Percentiles rank a stretch among this genome's conserved stretches.
These are phyloP conservation scores for Auanema sp. DNA, from an alignment of 2,888 invertebrate genomes.

Conservation along the genomic window DNA sequence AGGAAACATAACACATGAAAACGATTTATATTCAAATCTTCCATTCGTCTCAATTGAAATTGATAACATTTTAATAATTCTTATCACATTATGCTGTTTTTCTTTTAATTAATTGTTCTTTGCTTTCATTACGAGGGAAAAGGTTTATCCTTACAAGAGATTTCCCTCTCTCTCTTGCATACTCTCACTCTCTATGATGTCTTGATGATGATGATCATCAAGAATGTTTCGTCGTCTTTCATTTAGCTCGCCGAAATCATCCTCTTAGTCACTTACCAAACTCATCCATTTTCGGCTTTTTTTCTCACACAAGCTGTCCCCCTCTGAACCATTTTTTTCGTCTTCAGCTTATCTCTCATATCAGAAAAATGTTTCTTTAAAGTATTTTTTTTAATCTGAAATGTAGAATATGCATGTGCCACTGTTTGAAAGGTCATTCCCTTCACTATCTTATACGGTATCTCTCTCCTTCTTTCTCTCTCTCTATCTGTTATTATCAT, in stretches of 20 bases:
- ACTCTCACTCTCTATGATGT: slow-evolving; percentile 13
- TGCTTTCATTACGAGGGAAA: no score
- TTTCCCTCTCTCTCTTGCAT: neutral
- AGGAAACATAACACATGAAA: slow-evolving; percentile 35
- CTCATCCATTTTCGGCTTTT: no score
- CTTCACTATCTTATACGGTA: slow-evolving; percentile 17
- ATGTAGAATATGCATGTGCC: no score
- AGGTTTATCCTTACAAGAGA: no score
- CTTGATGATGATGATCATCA: slow-evolving; percentile 7
- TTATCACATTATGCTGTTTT: no score
- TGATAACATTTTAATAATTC: neutral
- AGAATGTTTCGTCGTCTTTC: neutral
- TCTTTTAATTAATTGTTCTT: no score
- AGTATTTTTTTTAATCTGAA: no score
- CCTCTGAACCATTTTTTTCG: neutral
- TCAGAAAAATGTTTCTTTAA: slow-evolving; percentile 4
- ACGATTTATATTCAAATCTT: slow-evolving; percentile 28
- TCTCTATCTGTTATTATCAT: no score
- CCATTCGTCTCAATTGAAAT: neutral
- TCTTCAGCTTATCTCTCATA: slow-evolving; percentile 25
- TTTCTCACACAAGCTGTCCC: slow-evolving; percentile 15
- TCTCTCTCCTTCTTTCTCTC: neutral
- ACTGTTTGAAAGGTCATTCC: no score
- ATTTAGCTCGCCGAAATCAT: no score
- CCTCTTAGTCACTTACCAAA: no score